Conservation (phyloP, 2,888 invertebrate genomes). For the Eupithecia dodoneata region DNA sequence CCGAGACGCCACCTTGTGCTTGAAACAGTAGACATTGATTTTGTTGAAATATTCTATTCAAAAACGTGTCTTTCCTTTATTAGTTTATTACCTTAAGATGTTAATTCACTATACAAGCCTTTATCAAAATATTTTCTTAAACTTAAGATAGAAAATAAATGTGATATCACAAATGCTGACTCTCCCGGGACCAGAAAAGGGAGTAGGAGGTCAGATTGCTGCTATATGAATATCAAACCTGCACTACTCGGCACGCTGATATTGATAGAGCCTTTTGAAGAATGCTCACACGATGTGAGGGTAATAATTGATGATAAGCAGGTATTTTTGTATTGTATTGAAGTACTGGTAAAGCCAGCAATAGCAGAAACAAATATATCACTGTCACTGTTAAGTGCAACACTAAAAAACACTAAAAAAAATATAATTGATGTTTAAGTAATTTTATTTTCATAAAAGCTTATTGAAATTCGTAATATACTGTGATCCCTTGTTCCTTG, state of each 20-base stretch:
- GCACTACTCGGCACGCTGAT: constrained; percentile 9
- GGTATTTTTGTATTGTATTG: too few species aligned
- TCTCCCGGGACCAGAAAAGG: constrained; percentile 1
- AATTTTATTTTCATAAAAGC: not conserved
- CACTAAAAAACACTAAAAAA: too few species aligned
- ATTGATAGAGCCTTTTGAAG: constrained; percentile 1
- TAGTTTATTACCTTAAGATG: not conserved
- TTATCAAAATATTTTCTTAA: not conserved
- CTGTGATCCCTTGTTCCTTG: not conserved
- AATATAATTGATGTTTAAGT: too few species aligned
- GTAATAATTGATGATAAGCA: not conserved
- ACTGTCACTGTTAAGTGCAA: too few species aligned
- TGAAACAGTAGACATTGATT: not conserved
- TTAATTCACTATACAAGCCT: not conserved
- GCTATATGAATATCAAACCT: constrained; percentile 24
- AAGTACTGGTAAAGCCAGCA: not conserved
- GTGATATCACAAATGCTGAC: constrained; percentile 19
- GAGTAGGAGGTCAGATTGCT: not conserved
- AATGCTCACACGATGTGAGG: not conserved
- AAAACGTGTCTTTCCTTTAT: not conserved
- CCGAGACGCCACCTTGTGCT: not conserved
- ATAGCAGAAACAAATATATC: too few species aligned
- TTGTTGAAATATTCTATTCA: not conserved
- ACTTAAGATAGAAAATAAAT: not conserved
- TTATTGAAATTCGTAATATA: not conserved